These are phyloP conservation scores for Balanococcus diminutus DNA, from an alignment of 2,888 invertebrate genomes.

Conservation along the genomic window DNA sequence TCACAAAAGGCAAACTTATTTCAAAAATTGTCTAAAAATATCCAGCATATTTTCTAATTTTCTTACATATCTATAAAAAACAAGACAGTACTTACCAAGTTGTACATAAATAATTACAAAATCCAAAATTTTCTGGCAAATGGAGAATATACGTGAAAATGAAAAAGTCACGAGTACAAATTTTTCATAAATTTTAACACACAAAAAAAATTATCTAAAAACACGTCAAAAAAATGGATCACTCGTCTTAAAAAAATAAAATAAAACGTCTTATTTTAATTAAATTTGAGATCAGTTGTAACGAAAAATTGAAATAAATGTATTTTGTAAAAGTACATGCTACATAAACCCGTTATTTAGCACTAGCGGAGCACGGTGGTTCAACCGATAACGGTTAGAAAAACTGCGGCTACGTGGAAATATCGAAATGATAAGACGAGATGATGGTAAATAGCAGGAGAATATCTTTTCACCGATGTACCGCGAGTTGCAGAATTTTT, in stretches of 20 bases:
- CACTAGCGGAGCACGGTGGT: conserved; percentile 36
- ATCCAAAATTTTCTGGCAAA: too few species aligned
- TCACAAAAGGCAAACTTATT: too few species aligned
- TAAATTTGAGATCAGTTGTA: not conserved
- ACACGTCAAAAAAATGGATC: not conserved
- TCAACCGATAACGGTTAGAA: not conserved
- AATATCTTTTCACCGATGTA: conserved; percentile 23
- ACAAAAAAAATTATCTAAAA: not conserved
- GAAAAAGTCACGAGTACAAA: too few species aligned
- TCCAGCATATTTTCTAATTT: too few species aligned
- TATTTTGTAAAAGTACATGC: not conserved
- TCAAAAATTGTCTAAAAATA: too few species aligned
- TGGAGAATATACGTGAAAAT: too few species aligned
- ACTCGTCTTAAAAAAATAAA: not conserved
- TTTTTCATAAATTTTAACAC: too few species aligned
- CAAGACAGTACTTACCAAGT: not conserved
- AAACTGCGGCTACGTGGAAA: conserved; percentile 27
- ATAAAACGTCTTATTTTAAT: not conserved
- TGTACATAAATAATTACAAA: conserved; percentile 28
- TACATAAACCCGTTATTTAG: conserved; percentile 32
- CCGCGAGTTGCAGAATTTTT: not conserved
- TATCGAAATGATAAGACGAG: conserved; percentile 12
- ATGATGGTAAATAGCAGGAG: conserved; percentile 9
- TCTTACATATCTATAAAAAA: too few species aligned
- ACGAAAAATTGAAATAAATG: conserved; percentile 10